These are phyloP conservation scores for Notothenia rossii DNA, from an alignment of 2,113 vertebrate species.

Conservation along the genomic window DNA sequence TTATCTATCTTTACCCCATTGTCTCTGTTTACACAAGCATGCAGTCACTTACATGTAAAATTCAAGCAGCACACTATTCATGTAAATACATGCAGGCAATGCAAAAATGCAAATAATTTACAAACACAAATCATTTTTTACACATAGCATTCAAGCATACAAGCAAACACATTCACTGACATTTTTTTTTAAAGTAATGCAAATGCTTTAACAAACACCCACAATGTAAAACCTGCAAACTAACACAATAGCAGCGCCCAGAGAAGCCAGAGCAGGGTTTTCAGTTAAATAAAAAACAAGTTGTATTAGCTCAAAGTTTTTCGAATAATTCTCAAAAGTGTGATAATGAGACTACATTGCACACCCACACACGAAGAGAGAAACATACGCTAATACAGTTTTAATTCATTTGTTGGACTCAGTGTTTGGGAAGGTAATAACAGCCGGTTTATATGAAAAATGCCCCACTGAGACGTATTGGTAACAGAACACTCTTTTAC, in stretches of 20 bases:
- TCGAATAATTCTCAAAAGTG: conserved; percentile 7
- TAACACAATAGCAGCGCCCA: conserved; percentile 1
- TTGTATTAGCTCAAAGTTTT: conserved; percentile 13
- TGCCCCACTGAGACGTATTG: conserved; percentile 27
- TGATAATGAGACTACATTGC: conserved; percentile 21
- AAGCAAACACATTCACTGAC: background rate
- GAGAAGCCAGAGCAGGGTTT: background rate
- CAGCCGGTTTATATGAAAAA: conserved; percentile 37
- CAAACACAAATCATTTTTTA: background rate
- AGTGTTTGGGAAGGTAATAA: conserved; percentile 36
- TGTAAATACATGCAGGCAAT: conserved; percentile 1
- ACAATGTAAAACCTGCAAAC: conserved; percentile 1
- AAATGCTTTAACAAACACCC: background rate
- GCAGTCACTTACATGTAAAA: conserved; percentile 15
- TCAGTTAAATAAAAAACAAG: conserved; percentile 18
- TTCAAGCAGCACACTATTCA: conserved; percentile 14
- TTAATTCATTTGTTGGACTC: conserved; percentile 36
- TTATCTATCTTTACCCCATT: background rate
- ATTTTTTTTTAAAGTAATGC: background rate
- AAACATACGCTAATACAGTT: conserved; percentile 5
- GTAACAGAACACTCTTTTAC: conserved; percentile 27
- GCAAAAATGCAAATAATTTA: conserved; percentile 15
- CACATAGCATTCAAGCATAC: background rate
- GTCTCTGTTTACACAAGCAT: conserved; percentile 15
- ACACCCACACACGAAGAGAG: conserved; percentile 13